Evolutionary conservation across 1,140 invertebrate species (phyloP).

Genomic region (Brachionus sp.): DNA sequence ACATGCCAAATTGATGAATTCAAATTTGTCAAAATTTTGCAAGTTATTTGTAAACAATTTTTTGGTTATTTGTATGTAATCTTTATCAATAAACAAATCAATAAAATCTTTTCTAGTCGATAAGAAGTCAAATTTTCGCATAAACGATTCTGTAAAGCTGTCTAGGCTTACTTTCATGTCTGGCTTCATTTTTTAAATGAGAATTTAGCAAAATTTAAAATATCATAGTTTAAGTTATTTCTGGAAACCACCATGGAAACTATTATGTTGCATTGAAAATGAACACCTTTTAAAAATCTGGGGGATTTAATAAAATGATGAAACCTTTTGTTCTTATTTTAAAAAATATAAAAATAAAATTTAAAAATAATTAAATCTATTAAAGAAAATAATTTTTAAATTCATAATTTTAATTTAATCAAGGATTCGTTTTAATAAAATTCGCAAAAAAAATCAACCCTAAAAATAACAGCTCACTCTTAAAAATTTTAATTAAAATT

Average conservation of each 20-base stretch:
- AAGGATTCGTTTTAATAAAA: no score
- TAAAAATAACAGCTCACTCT: no score
- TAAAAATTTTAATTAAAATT: no score
- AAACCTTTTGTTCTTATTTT: neutral
- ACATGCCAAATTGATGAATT: neutral
- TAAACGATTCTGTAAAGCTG: neutral
- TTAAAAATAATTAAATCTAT: no score
- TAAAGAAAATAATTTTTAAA: neutral
- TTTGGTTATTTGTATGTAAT: neutral
- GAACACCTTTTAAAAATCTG: neutral
- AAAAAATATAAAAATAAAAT: neutral
- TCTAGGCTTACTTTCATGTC: neutral
- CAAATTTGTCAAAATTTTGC: neutral
- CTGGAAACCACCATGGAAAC: neutral
- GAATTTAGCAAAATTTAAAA: neutral
- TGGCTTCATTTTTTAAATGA: neutral
- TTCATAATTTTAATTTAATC: no score
- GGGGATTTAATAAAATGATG: neutral
- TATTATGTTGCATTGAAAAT: neutral
- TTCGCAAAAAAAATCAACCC: no score
- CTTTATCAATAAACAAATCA: neutral
- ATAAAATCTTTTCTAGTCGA: neutral
- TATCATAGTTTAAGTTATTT: neutral
- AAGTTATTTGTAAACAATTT: neutral
- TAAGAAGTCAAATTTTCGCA: neutral